Evolutionary conservation across 2,113 vertebrate genomes (phyloP), one percentile per base, ranked within the genome.

Genomic region (Merops nubicus): DNA sequence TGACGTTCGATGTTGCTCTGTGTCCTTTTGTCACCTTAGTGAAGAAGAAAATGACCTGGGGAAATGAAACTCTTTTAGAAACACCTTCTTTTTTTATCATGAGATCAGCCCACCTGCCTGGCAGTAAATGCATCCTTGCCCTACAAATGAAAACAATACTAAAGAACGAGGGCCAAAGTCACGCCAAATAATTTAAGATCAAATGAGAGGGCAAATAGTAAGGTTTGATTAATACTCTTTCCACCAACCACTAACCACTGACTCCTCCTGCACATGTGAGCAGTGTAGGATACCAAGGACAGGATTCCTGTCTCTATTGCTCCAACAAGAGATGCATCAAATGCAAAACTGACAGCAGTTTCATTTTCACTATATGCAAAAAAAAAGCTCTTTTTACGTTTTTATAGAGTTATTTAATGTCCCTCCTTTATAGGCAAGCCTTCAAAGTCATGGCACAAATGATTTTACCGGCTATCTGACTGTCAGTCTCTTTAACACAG

Each of bases 401-500:
- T 92, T 81, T 3, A 1, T 62, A 31, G 76, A 48, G 56, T 89
- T 85, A 76, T 68, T 84, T 94, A 84, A 84, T 43, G 75, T 84
- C 96, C 84, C 23, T 93, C 15, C 36, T 75, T 85, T 87, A 89
- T 78, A 72, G 56, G 23, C 53, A 12, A 64, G 82, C 81, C 95
- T 83, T 48, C 63, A 95, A 76, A 92, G 88, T 94, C 92, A 91
- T 43, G 54, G 81, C 93, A 86, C 80, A 82, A 85, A 95, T 93
- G 7, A 74, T 96, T 96, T 97, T 77, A 93, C 94, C 95, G 91
- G 96, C 95, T 97, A 95, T 94, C 94, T 94, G 96, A 97, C 89
- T 98, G 97, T 87, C 96, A 92, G 96, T 94, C 95, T 85, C 94
- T 87, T 97, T 97, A 98, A 83, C 91, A 73, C 76, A 93, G 95